These are phyloP conservation scores for Dolichopus griseipennis DNA, from an alignment of 2,888 invertebrate species.

Conservation along the genomic window DNA sequence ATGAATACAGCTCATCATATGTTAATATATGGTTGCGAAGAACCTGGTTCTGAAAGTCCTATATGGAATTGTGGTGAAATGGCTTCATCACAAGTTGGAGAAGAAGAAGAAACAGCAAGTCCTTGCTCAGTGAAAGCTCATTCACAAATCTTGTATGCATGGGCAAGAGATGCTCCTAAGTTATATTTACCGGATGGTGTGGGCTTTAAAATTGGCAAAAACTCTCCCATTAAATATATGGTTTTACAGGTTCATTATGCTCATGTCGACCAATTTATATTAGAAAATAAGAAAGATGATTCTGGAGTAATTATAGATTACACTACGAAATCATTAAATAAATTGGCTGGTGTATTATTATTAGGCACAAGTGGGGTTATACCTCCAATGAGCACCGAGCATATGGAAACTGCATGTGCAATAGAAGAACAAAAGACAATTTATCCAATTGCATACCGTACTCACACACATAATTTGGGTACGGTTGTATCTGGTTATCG, in stretches of 20 bases:
- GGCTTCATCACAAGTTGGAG: slow-evolving; percentile 49
- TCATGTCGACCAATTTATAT: slow-evolving; percentile 48
- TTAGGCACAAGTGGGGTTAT: slow-evolving; percentile 81
- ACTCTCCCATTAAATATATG: slow-evolving; percentile 74
- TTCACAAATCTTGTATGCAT: slow-evolving; percentile 73
- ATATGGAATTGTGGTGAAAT: slow-evolving; percentile 95
- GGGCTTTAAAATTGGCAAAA: slow-evolving; percentile 83
- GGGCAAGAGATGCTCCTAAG: slow-evolving; percentile 85
- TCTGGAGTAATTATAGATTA: slow-evolving; percentile 77
- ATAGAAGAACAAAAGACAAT: slow-evolving; percentile 72
- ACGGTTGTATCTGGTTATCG: slow-evolving; percentile 76
- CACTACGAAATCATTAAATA: slow-evolving; percentile 66
- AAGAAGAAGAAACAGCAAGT: slow-evolving; percentile 48
- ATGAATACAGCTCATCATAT: slow-evolving; percentile 91
- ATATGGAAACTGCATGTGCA: slow-evolving; percentile 87
- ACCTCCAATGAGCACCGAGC: slow-evolving; percentile 56
- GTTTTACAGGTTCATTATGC: slow-evolving; percentile 92
- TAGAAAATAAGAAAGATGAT: slow-evolving; percentile 69
- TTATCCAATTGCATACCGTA: slow-evolving; percentile 91
- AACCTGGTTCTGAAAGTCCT: slow-evolving; percentile 44
- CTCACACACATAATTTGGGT: slow-evolving; percentile 87
- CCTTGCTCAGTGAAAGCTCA: slow-evolving; percentile 70
- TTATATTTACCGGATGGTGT: slow-evolving; percentile 74
- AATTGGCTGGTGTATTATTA: slow-evolving; percentile 84
- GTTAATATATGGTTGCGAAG: slow-evolving; percentile 79